Percentiles rank a stretch among this genome's conserved stretches.
phyloP scores from a whole-genome alignment of 2,888 invertebrate species.

The Gnatocerus cornutus region DNA sequence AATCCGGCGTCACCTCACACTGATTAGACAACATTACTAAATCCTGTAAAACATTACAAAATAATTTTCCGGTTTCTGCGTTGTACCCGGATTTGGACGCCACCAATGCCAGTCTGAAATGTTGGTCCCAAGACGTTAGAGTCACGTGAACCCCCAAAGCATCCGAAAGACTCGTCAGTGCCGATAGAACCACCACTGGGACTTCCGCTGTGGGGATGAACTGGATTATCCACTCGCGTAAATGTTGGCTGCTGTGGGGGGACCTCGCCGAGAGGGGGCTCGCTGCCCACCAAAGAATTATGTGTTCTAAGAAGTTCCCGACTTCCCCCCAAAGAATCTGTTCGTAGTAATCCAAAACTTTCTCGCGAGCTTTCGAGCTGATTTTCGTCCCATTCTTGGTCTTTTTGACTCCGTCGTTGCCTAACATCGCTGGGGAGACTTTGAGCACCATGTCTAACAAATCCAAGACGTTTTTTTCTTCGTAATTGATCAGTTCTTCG shows the following conservation, averaged over 20 bases:
- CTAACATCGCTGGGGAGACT: slow-evolving; percentile 76
- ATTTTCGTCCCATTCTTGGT: slow-evolving; percentile 74
- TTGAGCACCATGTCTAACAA: slow-evolving; percentile 76
- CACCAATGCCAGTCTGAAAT: slow-evolving; percentile 73
- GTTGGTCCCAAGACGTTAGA: slow-evolving; percentile 87
- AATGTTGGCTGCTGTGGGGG: slow-evolving; percentile 78
- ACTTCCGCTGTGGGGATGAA: slow-evolving; percentile 74
- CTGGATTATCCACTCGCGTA: slow-evolving; percentile 78
- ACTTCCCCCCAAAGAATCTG: slow-evolving; percentile 87
- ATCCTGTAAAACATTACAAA: slow-evolving; percentile 79
- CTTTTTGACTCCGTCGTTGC: slow-evolving; percentile 76
- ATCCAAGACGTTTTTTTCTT: slow-evolving; percentile 79
- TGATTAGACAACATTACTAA: slow-evolving; percentile 83
- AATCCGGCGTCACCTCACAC: slow-evolving; percentile 82
- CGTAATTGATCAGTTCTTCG: slow-evolving; percentile 78
- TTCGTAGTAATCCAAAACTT: slow-evolving; percentile 81
- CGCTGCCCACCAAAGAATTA: slow-evolving; percentile 88
- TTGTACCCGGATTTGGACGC: slow-evolving; percentile 68
- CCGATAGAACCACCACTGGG: slow-evolving; percentile 80
- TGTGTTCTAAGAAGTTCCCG: slow-evolving; percentile 85
- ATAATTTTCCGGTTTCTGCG: slow-evolving; percentile 70
- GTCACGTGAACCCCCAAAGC: slow-evolving; percentile 85
- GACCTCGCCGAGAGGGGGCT: slow-evolving; percentile 81
- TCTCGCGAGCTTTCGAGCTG: slow-evolving; percentile 76
- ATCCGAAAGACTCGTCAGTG: slow-evolving; percentile 83